Base-by-base conservation (phyloP, 1,140 invertebrate species). In the Araneus ventricosus region DNA sequence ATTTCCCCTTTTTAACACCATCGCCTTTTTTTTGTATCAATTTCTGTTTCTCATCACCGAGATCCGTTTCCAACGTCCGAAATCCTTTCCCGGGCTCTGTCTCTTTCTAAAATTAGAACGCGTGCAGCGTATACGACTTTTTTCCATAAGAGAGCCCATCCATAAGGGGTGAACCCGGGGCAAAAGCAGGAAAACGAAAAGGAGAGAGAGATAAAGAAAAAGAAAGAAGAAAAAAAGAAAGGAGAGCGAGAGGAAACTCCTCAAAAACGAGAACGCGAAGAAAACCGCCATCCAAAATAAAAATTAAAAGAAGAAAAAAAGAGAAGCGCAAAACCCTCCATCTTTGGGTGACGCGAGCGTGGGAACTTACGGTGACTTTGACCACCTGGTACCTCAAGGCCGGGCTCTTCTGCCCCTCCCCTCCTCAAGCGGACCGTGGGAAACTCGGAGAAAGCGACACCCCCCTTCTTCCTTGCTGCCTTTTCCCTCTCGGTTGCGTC, bases 141-240 rank as follows among this genome's bases (percentile, higher is more conserved):
- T 20, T 34, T 75, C 70, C 70, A 37, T 75, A 75, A 75, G 70
- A 75, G 70, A 75, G 30, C 7, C 30, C 70, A 34, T 37, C 70
- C 30, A 75, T 34, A 20, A 75, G 30, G 30, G 70, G 27, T 63
- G 59, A 63, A 63, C 59, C 5, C 59, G 30, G 30, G 30, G 30
- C 8, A 34, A 75, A 22, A 20, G 30, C 70, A 63, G 59, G 59
- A 63, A 75, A 34, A 30, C 67, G 34, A 87, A 59, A 87, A 34
- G 57, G 63, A 87, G 27, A 41, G 59, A n/a, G 63, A 37, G 34
- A 59, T 30, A 61, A 30, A 87, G 30, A 20, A 97, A 98, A 95
- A 27, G 91, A 67, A 97, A 94, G 17, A 27, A 57, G 30, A 10
- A 24, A 63, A 34, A 63, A 52, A 91, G 27, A 84, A n/a, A 82